These are phyloP conservation scores for Nasonia giraulti DNA, from an alignment of 1,140 invertebrate genomes.

Conservation along the genomic window DNA sequence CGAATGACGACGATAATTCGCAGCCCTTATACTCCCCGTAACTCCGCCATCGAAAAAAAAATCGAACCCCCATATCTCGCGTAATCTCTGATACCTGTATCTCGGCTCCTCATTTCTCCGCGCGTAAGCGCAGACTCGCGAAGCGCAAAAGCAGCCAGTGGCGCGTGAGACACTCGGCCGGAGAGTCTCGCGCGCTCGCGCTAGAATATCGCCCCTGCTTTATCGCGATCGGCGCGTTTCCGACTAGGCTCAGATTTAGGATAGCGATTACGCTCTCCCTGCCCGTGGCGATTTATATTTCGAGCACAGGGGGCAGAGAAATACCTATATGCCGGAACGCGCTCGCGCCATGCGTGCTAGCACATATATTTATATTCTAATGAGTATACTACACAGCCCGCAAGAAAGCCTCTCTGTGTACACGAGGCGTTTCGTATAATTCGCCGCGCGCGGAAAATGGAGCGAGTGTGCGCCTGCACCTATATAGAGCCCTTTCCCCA, in stretches of 20 bases:
- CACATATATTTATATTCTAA: constrained; percentile 18
- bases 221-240: constrained; percentile 37
- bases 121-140: not conserved
- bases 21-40: too few relatives aligned
- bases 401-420: not conserved
- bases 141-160: not conserved
- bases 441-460: constrained; percentile 7
- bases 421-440: constrained; percentile 5
- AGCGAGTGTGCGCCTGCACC: not conserved
- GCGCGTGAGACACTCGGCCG: not conserved
- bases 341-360: not conserved
- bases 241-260: constrained; percentile 45
- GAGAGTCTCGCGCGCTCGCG: not conserved
- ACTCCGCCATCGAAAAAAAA: too few relatives aligned
- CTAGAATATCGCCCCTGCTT: constrained; percentile 1
- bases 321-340: not conserved
- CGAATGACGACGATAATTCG: too few relatives aligned
- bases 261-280: constrained; percentile 41
- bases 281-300: constrained; percentile 43
- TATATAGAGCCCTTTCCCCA: not conserved
- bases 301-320: not conserved
- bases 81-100: too few relatives aligned
- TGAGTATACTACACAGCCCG: not conserved
- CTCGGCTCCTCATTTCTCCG: too few relatives aligned
- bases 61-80: too few relatives aligned